Evolutionary conservation across 2,113 vertebrate species (phyloP).

Genomic region (Baryphthengus martii): DNA sequence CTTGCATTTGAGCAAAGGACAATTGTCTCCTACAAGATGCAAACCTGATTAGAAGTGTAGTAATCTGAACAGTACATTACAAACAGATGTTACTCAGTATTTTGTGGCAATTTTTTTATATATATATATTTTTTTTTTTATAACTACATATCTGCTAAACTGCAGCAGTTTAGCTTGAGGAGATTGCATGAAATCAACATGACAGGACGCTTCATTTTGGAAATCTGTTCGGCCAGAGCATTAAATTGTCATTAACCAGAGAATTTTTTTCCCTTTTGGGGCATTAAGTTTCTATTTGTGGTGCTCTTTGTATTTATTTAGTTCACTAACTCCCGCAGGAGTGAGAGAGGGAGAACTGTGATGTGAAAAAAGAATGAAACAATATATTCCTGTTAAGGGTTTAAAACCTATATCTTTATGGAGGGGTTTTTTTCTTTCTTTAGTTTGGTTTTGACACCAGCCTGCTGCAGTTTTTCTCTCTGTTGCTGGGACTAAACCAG

Average conservation of each 20-base stretch:
- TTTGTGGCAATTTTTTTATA: neutral
- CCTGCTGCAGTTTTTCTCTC: neutral
- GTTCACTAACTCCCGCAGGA: neutral
- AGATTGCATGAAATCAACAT: neutral
- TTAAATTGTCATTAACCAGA: neutral
- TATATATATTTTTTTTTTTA: neutral
- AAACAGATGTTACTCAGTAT: constrained; percentile 55
- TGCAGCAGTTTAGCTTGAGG: neutral
- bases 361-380: neutral
- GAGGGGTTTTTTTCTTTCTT: neutral
- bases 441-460: neutral
- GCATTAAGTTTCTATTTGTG: neutral
- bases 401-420: accelerated
- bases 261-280: neutral
- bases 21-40: constrained; percentile 56
- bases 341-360: neutral
- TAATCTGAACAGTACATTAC: constrained; percentile 40
- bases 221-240: neutral
- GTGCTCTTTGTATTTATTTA: neutral
- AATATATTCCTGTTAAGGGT: neutral
- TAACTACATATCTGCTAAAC: neutral
- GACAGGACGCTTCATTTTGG: neutral
- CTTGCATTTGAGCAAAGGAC: constrained; percentile 29
- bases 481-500: neutral
- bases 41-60: constrained; percentile 70